phyloP scores from a whole-genome alignment of 2,797 vertebrate species.

The Lerista edwardsae region DNA sequence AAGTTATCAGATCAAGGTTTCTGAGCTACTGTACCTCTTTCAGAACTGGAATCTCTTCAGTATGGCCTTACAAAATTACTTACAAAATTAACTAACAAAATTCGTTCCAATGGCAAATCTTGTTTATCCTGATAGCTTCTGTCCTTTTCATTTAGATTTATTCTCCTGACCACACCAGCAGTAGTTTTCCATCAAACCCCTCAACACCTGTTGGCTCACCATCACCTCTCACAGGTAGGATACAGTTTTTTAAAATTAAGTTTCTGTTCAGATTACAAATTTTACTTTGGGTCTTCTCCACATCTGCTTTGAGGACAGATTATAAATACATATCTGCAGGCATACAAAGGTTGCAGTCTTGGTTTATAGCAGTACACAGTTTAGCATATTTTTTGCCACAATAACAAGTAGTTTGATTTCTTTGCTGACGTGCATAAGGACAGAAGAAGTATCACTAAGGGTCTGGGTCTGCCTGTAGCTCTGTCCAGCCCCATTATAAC shows the following conservation, averaged over 20 bases:
- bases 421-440: background rate
- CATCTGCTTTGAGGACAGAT: constrained; percentile 3
- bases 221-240: constrained; percentile 91
- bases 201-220: constrained; percentile 97
- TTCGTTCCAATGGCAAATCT: constrained; percentile 62
- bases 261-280: constrained; percentile 5
- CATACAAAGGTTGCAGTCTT: background rate
- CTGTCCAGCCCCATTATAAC: background rate
- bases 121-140: constrained; percentile 45
- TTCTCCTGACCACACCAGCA: constrained; percentile 99
- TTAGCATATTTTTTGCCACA: background rate
- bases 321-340: background rate
- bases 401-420: background rate
- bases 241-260: constrained; percentile 51
- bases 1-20: background rate
- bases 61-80: background rate
- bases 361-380: background rate
- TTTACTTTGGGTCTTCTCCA: background rate
- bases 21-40: constrained; percentile 62
- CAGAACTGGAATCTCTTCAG: constrained; percentile 63
- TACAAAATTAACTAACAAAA: constrained; percentile 39
- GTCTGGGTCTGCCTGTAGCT: background rate
- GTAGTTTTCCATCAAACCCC: constrained; percentile 98
- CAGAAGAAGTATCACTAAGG: no score
- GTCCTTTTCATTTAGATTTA: constrained; percentile 88